Conservation (phyloP, 2,888 invertebrate genomes). For the Siphlonurus alternatus region DNA sequence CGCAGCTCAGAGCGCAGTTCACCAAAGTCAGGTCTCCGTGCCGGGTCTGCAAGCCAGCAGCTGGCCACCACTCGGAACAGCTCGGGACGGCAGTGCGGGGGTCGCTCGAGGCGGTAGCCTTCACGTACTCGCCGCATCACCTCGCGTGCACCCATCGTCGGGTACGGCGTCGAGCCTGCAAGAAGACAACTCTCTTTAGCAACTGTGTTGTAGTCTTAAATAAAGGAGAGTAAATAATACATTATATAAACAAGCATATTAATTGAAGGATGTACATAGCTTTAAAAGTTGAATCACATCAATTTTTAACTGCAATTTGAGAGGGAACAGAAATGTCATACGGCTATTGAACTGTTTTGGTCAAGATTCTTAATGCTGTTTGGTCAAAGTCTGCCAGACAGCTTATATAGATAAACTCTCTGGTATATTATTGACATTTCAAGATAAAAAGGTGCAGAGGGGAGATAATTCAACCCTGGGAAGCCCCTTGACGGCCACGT, state of each 20-base stretch:
- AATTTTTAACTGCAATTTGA: not conserved
- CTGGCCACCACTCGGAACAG: constrained; percentile 41
- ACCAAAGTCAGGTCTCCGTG: constrained; percentile 52
- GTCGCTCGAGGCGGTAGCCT: constrained; percentile 60
- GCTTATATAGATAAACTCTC: no score
- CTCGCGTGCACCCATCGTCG: constrained; percentile 67
- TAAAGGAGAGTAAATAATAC: no score
- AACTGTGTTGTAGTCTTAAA: no score
- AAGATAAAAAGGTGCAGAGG: not conserved
- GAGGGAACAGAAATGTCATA: no score
- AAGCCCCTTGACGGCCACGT: constrained; percentile 13
- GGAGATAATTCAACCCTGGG: not conserved
- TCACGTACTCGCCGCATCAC: constrained; percentile 64
- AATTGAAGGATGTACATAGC: no score
- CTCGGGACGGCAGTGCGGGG: constrained; percentile 58
- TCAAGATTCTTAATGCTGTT: no score
- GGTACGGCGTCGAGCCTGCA: constrained; percentile 53
- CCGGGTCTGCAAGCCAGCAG: constrained; percentile 50
- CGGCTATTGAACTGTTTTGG: no score
- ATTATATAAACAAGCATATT: no score
- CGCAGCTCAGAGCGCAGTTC: constrained; percentile 30
- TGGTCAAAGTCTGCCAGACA: no score
- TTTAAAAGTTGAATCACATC: not conserved
- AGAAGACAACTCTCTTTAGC: no score
- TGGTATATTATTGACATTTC: no score